Base-by-base conservation (phyloP, 2,113 vertebrate species). In the Probosciger aterrimus region DNA sequence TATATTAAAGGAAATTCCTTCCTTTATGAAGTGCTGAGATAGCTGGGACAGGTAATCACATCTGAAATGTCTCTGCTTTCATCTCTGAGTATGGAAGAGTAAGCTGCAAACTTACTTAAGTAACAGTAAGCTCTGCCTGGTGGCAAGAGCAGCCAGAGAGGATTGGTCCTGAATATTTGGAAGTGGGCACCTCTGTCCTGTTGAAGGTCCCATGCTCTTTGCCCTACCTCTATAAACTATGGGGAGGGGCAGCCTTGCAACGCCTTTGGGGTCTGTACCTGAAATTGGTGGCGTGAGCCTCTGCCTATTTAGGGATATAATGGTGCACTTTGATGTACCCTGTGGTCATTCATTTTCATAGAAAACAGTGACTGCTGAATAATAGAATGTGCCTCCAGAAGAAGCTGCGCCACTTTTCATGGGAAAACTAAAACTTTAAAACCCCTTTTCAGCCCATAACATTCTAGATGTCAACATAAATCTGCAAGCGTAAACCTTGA, bases 301-400 rank as follows among this genome's bases (percentile, higher is more conserved):
- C 33, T 74, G 5, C 44, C 17, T 57, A 1, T 41, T 63, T 37
- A 67, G 63, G 22, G 84, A 41, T 60, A 47, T n/a, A 63, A 0
- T 6, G 53, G 33, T 0, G 2, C 15, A 14, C 39, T 50, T 65
- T 16, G 52, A 0, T 87, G 39, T 84, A 16, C 83, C 1, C 0
- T 19, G 3, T 3, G 3, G 49, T 82, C 43, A 14, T 90, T 86
- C 27, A 33, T 92, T 95, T 88, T 86, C 50, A 60, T 35, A 47
- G 62, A 78, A 65, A 47, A 35, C 39, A 55, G 41, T 20, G 37
- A 44, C 65, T 83, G 47, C 50, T 92, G 39, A 57, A 1, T 65
- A 73, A 35, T 28, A 74, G 31, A 44, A 57, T 39, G 46, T 62
- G 19, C 67, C 39, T 95, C 81, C 62, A 41, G 65, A 92, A 93